Evolutionary conservation across 2,888 invertebrate genomes (phyloP).

Genomic region (Drosophila rubida): DNA sequence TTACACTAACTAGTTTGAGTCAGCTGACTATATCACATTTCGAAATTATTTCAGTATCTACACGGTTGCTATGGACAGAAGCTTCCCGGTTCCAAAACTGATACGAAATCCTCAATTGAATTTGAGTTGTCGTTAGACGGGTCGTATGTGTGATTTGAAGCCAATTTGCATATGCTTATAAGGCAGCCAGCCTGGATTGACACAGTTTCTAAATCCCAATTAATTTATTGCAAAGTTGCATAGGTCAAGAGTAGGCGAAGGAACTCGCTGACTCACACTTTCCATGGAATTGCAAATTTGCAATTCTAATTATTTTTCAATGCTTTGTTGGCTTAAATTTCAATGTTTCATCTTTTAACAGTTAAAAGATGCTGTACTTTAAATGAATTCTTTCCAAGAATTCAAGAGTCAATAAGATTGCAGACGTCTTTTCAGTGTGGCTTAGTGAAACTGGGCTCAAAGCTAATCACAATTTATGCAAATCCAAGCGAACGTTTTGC

Average conservation of each 20-base stretch:
- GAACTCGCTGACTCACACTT: no score
- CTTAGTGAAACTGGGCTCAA: conserved; percentile 38
- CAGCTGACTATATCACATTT: background rate
- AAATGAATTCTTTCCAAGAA: no score
- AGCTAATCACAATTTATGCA: conserved; percentile 70
- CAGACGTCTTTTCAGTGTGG: background rate
- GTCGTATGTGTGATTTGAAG: background rate
- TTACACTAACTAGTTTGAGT: background rate
- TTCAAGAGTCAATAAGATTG: no score
- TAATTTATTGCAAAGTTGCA: background rate
- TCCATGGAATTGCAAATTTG: no score
- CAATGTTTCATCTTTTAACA: no score
- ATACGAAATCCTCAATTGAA: background rate
- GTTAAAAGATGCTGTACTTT: no score
- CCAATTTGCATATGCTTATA: background rate
- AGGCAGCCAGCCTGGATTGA: no score
- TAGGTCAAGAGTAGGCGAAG: background rate
- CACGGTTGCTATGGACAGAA: background rate
- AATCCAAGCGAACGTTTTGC: conserved; percentile 45
- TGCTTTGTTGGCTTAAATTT: no score
- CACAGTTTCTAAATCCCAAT: background rate
- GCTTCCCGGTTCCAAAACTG: background rate
- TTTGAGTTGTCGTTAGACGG: background rate
- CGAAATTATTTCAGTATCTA: background rate
- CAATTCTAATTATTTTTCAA: no score